A percentile compares a stretch with the other conserved stretches of the same genome.
These are phyloP conservation scores for Eclectus roratus DNA, from an alignment of 2,113 vertebrate genomes.

Conservation along the genomic window DNA sequence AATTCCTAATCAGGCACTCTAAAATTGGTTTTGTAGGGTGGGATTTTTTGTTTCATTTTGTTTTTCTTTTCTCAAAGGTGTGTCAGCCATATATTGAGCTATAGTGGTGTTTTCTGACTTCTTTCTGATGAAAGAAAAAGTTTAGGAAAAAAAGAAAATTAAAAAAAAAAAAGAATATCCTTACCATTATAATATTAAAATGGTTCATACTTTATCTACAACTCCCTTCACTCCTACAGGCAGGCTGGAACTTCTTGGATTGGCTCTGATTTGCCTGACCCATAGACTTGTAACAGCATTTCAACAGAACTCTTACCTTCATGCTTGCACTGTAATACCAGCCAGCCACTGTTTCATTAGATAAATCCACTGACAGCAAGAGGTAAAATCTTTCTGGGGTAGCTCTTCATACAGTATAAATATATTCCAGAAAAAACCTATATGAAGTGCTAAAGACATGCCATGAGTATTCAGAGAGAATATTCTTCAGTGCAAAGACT, in stretches of 20 bases:
- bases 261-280: background rate
- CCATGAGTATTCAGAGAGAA: background rate
- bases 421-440: background rate
- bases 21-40: background rate
- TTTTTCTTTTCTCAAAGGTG: background rate
- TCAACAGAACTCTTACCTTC: background rate
- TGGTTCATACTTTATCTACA: background rate
- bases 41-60: fast-evolving
- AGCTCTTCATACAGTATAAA: background rate
- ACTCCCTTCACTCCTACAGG: background rate
- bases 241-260: background rate
- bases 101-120: background rate
- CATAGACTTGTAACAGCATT: background rate
- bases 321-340: background rate
- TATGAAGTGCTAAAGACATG: background rate
- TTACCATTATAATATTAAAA: background rate
- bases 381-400: background rate
- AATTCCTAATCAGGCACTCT: background rate
- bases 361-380: background rate
- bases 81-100: background rate
- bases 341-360: background rate
- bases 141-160: fast-evolving
- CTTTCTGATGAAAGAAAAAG: background rate
- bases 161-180: no score
- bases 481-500: background rate